Evolutionary conservation across 2,888 invertebrate species (phyloP), one percentile per base, ranked within the genome.

Genomic region (Patella depressa): DNA sequence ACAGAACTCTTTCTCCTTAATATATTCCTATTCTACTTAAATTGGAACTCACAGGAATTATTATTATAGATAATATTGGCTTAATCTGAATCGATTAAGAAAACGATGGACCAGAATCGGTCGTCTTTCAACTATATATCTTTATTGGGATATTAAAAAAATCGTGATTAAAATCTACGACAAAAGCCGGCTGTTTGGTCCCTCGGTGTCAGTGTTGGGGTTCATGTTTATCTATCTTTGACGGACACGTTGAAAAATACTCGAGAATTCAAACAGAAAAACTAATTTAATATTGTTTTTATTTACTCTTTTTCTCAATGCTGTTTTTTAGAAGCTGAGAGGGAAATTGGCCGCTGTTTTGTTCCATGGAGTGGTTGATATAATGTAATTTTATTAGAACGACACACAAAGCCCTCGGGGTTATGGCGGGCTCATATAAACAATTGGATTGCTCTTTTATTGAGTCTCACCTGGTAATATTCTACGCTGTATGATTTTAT

Each of bases 201-300:
- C 24, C 19, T 65, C 11, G 19, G 24, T 65, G 24, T 24, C 65
- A 19, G 65, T 19, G 24, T 24, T 12, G 24, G 24, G 24, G 65
- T 11, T 15, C 65, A 19, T 65, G 65, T 65, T 65, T 65, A 65
- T 65, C 65, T 65, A 15, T 24, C 19, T 65, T 65, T 24, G 65
- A 65, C 19, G 19, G 65, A 65, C 65, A 65, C 65, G 24, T 65
- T 65, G 65, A 14, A 24, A 65, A 65, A 65, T 65, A 65, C 65
- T 65, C 65, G n/a, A 65, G n/a, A 19, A 19, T 19, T 24, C 19
- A 19, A 24, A 24, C 65, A 65, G 19, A 65, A 65, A 65, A 65
- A 65, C 65, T 65, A 65, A 65, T 65, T 24, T 65, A 65, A 65
- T 65, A 24, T 65, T 65, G 14, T 65, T 65, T 65, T 24, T 65